Conservation (phyloP, 2,797 vertebrate genomes). For the Lithobates sylvaticus region DNA sequence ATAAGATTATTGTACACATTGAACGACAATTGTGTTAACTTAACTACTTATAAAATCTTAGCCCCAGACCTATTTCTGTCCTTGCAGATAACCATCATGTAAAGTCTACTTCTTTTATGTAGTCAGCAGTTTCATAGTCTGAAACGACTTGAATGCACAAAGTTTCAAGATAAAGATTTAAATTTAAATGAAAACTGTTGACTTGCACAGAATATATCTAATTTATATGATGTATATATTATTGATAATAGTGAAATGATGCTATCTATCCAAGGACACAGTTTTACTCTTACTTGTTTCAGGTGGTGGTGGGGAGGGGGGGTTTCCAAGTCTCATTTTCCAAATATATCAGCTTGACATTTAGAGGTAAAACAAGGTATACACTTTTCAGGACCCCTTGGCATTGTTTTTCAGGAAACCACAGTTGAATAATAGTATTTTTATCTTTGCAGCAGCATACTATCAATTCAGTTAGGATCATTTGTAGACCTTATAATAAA, state of each 20-base stretch:
- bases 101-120: too few relatives aligned
- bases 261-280: background rate
- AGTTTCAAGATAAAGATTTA: too few relatives aligned
- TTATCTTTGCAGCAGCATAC: conserved; percentile 11
- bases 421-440: conserved; percentile 6
- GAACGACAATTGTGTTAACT: too few relatives aligned
- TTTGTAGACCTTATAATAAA: conserved; percentile 32
- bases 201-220: too few relatives aligned
- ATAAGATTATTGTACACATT: too few relatives aligned
- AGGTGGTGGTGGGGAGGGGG: background rate
- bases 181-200: too few relatives aligned
- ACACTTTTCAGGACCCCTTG: conserved; percentile 32
- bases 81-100: too few relatives aligned
- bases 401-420: conserved; percentile 33
- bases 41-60: too few relatives aligned
- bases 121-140: too few relatives aligned
- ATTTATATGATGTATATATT: background rate
- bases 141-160: too few relatives aligned
- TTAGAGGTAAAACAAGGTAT: conserved; percentile 15
- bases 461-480: conserved; percentile 33
- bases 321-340: background rate
- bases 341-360: conserved; percentile 22
- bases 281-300: too few relatives aligned
- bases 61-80: too few relatives aligned
- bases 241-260: background rate